Percentiles rank a stretch among this genome's conserved stretches.
Evolutionary conservation across 1,140 invertebrate species (phyloP).

Genomic region (Mamestra configurata): DNA sequence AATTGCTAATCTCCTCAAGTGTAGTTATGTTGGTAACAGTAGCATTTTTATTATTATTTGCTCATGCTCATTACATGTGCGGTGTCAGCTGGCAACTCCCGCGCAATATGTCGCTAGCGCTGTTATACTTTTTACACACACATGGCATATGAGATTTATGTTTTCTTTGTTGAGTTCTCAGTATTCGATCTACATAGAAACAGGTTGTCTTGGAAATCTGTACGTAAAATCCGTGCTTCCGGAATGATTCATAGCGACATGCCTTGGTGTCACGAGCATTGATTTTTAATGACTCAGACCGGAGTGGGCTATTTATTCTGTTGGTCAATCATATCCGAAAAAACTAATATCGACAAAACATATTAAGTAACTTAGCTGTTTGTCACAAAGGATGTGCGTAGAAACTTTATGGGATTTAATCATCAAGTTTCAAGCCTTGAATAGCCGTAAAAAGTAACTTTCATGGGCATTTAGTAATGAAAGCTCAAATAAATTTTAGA

Average conservation of each 20-base stretch:
- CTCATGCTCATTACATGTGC: conserved; percentile 54
- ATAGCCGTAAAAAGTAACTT: no score
- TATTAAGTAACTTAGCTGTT: no score
- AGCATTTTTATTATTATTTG: conserved; percentile 56
- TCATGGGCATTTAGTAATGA: no score
- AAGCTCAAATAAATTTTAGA: no score
- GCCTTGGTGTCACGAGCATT: neutral
- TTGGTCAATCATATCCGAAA: neutral
- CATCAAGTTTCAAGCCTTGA: neutral
- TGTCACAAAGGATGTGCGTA: neutral
- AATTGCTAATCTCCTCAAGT: conserved; percentile 40
- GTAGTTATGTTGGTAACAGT: conserved; percentile 19
- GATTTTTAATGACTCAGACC: neutral
- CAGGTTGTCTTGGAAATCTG: conserved; percentile 40
- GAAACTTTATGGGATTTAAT: neutral
- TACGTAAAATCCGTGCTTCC: conserved; percentile 10
- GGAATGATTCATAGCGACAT: conserved; percentile 5
- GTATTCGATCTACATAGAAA: conserved; percentile 27
- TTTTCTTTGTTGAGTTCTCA: conserved; percentile 46
- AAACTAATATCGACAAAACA: neutral
- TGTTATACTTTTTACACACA: conserved; percentile 36
- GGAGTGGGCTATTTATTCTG: neutral
- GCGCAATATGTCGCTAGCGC: conserved; percentile 44
- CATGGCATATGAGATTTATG: conserved; percentile 4
- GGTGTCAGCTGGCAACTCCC: conserved; percentile 64